Conservation (phyloP, 2,113 vertebrate genomes). For the Pelobates fuscus region DNA sequence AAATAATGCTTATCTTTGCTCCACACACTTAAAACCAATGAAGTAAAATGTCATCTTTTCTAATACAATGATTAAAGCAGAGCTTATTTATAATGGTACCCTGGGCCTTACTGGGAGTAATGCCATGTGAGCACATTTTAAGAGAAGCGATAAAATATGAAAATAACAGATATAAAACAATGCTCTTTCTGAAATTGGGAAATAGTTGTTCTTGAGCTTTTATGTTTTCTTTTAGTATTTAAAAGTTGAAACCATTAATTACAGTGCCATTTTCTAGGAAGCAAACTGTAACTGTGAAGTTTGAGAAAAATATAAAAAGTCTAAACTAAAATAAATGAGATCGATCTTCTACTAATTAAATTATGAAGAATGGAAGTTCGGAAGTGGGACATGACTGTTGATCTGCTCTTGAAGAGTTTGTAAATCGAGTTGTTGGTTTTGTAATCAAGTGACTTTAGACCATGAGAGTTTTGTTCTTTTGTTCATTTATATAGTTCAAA, state of each 20-base stretch:
- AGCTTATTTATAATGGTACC: background rate
- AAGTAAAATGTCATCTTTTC: slow-evolving; percentile 11
- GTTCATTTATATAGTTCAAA: too few relatives aligned
- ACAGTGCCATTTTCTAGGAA: background rate
- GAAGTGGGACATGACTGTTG: too few relatives aligned
- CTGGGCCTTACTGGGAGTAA: background rate
- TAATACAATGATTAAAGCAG: slow-evolving; percentile 4
- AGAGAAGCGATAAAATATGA: slow-evolving; percentile 8
- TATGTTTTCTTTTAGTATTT: background rate
- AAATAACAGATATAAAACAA: slow-evolving; percentile 6
- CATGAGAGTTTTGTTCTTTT: too few relatives aligned
- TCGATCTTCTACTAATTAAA: too few relatives aligned
- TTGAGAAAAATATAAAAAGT: too few relatives aligned
- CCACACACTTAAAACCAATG: background rate
- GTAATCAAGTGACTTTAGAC: too few relatives aligned
- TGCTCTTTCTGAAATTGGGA: background rate
- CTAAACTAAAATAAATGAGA: too few relatives aligned
- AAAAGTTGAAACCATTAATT: background rate
- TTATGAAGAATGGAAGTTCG: too few relatives aligned
- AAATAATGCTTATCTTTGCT: slow-evolving; percentile 2
- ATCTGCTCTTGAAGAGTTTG: too few relatives aligned
- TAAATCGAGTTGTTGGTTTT: too few relatives aligned
- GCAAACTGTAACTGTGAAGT: background rate
- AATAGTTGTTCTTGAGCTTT: background rate
- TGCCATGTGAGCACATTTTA: slow-evolving; percentile 5